These are phyloP conservation scores for Axinella damicornis DNA, from an alignment of 37 sponge, comb jelly and placozoan species.

Conservation along the genomic window DNA sequence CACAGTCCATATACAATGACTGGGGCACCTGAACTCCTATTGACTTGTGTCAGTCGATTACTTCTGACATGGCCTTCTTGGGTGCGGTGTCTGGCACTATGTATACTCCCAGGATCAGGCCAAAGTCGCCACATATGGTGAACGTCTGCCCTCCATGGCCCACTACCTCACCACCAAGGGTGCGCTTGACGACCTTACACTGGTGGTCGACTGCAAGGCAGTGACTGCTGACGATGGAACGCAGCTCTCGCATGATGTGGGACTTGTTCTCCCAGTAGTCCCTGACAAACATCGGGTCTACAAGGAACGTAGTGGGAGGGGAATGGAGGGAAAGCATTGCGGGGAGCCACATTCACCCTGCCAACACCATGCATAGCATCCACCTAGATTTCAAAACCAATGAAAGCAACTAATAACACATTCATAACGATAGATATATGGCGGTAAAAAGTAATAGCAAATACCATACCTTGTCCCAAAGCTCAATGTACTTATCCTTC, in stretches of 20 bases:
- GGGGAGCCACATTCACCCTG: conserved; percentile 61
- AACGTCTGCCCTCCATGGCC: conserved; percentile 51
- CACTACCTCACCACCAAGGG: conserved; percentile 10
- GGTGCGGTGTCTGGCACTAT: conserved; percentile 41
- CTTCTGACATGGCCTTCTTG: conserved; percentile 49
- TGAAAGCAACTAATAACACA: conserved; percentile 5
- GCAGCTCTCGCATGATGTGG: conserved; percentile 53
- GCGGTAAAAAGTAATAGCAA: not conserved
- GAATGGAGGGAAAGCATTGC: conserved; percentile 56
- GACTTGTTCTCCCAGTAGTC: conserved; percentile 55
- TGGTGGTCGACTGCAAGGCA: conserved; percentile 50
- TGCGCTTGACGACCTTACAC: conserved; percentile 37
- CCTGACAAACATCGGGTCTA: conserved; percentile 34
- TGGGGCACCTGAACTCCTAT: conserved; percentile 27
- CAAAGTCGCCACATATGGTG: conserved; percentile 62
- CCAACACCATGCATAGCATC: conserved; percentile 68
- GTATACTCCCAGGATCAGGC: conserved; percentile 17
- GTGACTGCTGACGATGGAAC: conserved; percentile 33
- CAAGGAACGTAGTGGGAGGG: conserved; percentile 42
- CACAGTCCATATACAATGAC: conserved; percentile 49
- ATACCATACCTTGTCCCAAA: conserved; percentile 71
- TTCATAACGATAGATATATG: not conserved
- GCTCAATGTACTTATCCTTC: conserved; percentile 46
- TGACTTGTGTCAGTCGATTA: conserved; percentile 42
- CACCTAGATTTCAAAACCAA: conserved; percentile 53